Base-by-base conservation (phyloP, 2,797 vertebrate species). In the Lutjanus campechanus region DNA sequence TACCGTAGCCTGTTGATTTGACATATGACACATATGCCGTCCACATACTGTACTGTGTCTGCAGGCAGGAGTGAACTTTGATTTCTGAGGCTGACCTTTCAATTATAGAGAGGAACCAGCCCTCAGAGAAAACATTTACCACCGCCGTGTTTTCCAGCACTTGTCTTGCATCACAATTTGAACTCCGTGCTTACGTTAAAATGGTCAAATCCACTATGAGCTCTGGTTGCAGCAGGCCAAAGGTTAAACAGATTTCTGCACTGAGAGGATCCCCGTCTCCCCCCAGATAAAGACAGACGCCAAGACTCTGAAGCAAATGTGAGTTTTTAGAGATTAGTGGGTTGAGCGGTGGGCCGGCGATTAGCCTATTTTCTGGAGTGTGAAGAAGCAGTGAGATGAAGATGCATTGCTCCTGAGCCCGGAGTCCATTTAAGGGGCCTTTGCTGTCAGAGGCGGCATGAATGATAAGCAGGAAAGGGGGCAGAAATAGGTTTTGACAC, bases 331-430 rank as follows among this genome's bases (percentile, higher is more conserved):
- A 84, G 87, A 79, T 78, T 72, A 77, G 74, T 11, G 49, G 60
- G 58, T 50, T 58, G 64, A 83, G 77, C 51, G n/a, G 63, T 8
- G 62, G 44, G 60, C 29, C n/a, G 12, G 44, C 8, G 50, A 84
- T 84, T 66, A 85, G 69, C 75, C 59, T 70, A 41, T 87, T 85
- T 86, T 79, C 77, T 74, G 81, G 77, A 79, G 79, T 82, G 88
- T 87, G 85, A 87, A 82, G 85, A 85, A 77, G 73, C 58, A 1
- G 63, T 11, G 73, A 85, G 88, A 89, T 89, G 84, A 83, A 81
- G 77, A 87, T 49, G 77, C 73, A 49, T 69, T 8, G 67, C 82
- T 66, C 50, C 53, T 4, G 51, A 71, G 74, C 46, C 74, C 9
- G 41, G 59, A 77, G 69, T 82, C 73, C 73, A 71, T 89, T 85